phyloP scores from a whole-genome alignment of 2,888 invertebrate species.

The Meiosimyza platycephala region DNA sequence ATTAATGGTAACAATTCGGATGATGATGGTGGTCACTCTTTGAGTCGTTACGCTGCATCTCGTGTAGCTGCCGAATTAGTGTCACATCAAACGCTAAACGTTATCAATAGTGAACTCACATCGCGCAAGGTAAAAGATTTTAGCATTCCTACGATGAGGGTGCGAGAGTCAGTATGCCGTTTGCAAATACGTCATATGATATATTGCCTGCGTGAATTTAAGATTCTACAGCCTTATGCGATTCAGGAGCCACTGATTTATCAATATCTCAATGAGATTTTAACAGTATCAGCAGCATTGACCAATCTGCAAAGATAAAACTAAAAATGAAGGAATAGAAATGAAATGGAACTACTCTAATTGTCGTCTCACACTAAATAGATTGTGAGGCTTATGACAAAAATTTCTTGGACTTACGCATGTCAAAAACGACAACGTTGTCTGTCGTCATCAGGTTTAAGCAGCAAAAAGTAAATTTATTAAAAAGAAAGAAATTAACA shows the following conservation, averaged over 20 bases:
- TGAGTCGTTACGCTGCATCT: constrained; percentile 55
- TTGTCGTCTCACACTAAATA: too few species aligned
- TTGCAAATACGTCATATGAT: constrained; percentile 61
- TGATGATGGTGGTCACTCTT: constrained; percentile 42
- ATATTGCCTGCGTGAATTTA: constrained; percentile 59
- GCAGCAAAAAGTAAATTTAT: constrained; percentile 16
- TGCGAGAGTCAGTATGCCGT: constrained; percentile 60
- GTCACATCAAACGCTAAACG: constrained; percentile 57
- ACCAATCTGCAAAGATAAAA: constrained; percentile 62
- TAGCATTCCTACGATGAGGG: constrained; percentile 61
- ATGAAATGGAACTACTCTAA: neutral
- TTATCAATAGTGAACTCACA: constrained; percentile 59
- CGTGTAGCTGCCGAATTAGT: constrained; percentile 55
- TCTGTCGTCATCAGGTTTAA: constrained; percentile 22
- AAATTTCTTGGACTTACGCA: neutral
- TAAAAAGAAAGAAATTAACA: neutral
- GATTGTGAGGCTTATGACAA: neutral
- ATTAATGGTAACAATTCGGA: constrained; percentile 41
- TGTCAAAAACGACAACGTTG: neutral
- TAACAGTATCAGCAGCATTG: constrained; percentile 61
- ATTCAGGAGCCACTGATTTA: constrained; percentile 59
- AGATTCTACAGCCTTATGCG: constrained; percentile 59
- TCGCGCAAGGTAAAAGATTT: constrained; percentile 59
- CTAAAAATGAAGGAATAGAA: neutral
- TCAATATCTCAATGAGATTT: constrained; percentile 63